Evolutionary conservation across 2,888 invertebrate species (phyloP), one percentile per base, ranked within the genome.

Genomic region (Leucophenga maculata): DNA sequence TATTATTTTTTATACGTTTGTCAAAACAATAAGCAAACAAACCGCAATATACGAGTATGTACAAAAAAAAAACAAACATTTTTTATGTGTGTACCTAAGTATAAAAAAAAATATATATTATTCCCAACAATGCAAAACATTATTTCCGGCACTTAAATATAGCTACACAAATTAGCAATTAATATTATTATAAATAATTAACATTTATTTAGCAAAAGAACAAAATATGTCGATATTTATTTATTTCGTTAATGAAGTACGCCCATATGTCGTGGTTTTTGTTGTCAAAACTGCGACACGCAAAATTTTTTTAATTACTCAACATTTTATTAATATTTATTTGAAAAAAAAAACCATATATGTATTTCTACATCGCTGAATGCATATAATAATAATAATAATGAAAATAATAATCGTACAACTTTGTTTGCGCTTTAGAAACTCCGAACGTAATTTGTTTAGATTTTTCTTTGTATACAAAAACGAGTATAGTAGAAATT

Each of bases 91-190:
- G 32, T 8, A 32, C 32, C 32, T 3, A 32, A 32, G 32, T n/a
- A n/a, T n/a, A n/a, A n/a, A n/a, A n/a, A n/a, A n/a, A n/a, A n/a
- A n/a, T n/a, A n/a, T n/a, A n/a, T n/a, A n/a, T n/a, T n/a, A n/a
- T 64, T 64, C 9, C 44, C 14, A 64, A 55, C 22, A 46, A 31
- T n/a, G 44, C 16, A 44, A 13, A 67, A 67, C 44, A 46, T 67
- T 44, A 55, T 67, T 67, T 67, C 67, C 67, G 67, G 57, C 55
- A 67, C 31, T 46, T 64, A 46, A 48, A 64, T 26, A 26, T 46
- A 64, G 9, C n/a, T 46, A 46, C 62, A 64, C 48, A 46, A 64
- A 64, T 48, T 46, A 16, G 62, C 18, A 46, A 64, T 46, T 48
- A 64, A 22, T 64, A 13, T 59, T 32, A 22, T 59, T 59, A 39